Base-by-base conservation (phyloP, 2,797 vertebrate genomes). In the Pygocentrus nattereri region DNA sequence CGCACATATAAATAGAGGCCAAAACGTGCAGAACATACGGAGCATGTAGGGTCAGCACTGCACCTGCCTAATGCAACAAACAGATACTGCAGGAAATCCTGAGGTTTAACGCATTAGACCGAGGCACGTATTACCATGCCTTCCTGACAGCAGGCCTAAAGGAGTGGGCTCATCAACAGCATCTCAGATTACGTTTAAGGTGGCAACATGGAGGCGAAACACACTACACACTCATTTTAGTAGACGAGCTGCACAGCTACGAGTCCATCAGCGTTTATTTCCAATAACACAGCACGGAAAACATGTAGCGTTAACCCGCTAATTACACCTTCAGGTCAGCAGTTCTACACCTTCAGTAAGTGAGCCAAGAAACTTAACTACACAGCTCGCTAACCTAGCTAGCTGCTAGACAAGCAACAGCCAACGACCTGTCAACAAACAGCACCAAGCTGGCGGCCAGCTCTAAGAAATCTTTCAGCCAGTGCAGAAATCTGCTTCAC, bases 361-460 rank as follows among this genome's bases (percentile, higher is more conserved):
- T n/a, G n/a, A n/a, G n/a, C n/a, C 25, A 59, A 59, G 21, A 25
- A 59, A 59, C 5, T 25, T 25, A n/a, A n/a, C n/a, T n/a, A 59
- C 23, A 25, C n/a, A 59, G 25, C 56, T 59, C 59, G 11, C 23
- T 25, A 59, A 56, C 19, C 19, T 50, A 16, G 18, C 3, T 16
- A n/a, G 54, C 54, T 7, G 16, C 13, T 3, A 16, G 59, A 44
- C 41, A 12, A n/a, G n/a, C n/a, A n/a, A 1, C 1, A 58, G 56
- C 56, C n/a, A 16, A 15, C 0, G 27, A 61, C 67, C 27, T 69
- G 67, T 69, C 41, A 69, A 69, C 65, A 68, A 25, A n/a, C n/a
- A 68, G 27, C 34, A 67, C 11, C 65, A n/a, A 41, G 23, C 64
- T 41, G n/a, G n/a, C n/a, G 41, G 34, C 18, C 18, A 67, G 21